These are phyloP conservation scores for Lathronympha strigana DNA, from an alignment of 2,888 invertebrate species.

Conservation along the genomic window DNA sequence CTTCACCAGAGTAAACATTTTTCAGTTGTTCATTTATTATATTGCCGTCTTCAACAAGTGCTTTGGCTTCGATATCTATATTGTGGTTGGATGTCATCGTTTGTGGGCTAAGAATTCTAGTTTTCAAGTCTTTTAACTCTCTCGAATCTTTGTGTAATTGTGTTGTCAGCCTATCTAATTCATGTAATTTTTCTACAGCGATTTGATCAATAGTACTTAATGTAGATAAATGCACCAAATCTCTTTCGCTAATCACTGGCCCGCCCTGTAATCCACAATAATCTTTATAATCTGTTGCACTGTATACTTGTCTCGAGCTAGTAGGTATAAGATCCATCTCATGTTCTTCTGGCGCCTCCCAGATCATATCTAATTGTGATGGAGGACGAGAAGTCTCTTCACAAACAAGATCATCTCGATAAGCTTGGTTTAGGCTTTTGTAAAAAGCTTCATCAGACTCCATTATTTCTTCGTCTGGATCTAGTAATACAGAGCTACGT, in stretches of 20 bases:
- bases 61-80: constrained; percentile 84
- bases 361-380: constrained; percentile 93
- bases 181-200: constrained; percentile 90
- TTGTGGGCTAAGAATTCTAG: constrained; percentile 87
- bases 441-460: constrained; percentile 95
- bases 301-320: constrained; percentile 87
- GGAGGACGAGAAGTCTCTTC: constrained; percentile 86
- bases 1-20: constrained; percentile 86
- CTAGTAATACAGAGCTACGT: constrained; percentile 68
- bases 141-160: constrained; percentile 91
- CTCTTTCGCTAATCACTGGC: constrained; percentile 90
- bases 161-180: constrained; percentile 89
- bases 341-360: constrained; percentile 92
- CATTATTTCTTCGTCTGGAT: constrained; percentile 78
- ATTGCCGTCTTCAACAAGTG: constrained; percentile 85
- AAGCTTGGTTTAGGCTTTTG: constrained; percentile 93
- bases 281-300: constrained; percentile 91
- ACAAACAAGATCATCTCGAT: constrained; percentile 90
- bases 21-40: constrained; percentile 88
- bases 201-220: constrained; percentile 91
- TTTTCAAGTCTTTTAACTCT: constrained; percentile 90
- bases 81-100: constrained; percentile 73
- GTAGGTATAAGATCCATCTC: constrained; percentile 84
- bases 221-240: constrained; percentile 89
- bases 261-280: constrained; percentile 88